Percentiles rank a stretch among this genome's conserved stretches.
phyloP scores from a whole-genome alignment of 2,797 vertebrate genomes.

The Numenius phaeopus region DNA sequence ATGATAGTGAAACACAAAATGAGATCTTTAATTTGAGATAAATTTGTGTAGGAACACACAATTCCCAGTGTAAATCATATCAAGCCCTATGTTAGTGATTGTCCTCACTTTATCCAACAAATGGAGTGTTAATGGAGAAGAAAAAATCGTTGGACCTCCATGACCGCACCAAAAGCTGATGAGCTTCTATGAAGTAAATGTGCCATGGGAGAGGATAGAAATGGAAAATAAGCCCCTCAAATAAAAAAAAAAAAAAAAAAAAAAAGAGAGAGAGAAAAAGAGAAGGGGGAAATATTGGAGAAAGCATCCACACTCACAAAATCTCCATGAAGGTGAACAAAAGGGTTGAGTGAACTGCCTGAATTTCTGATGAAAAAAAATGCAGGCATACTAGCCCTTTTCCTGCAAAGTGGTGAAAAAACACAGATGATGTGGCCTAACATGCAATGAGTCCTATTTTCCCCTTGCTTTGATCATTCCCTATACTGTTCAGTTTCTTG shows the following conservation, averaged over 20 bases:
- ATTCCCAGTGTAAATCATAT: neutral
- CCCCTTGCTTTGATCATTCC: neutral
- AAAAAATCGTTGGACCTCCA: neutral
- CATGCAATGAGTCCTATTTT: neutral
- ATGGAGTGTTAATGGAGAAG: neutral
- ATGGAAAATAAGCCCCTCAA: neutral
- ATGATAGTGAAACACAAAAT: neutral
- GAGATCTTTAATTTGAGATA: neutral
- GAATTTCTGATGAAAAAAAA: neutral
- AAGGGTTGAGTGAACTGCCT: neutral
- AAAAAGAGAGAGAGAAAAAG: neutral
- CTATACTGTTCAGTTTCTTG: neutral
- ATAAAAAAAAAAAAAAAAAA: too few relatives aligned
- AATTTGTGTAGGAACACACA: neutral
- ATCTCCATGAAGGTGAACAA: neutral
- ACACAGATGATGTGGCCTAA: neutral
- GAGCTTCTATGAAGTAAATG: neutral
- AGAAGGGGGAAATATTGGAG: neutral
- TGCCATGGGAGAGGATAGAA: neutral
- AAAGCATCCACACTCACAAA: neutral
- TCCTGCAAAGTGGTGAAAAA: neutral
- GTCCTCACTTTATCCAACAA: neutral
- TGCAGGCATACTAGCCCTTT: neutral
- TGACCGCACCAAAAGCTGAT: neutral
- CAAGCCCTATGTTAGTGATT: neutral